Base-by-base conservation (phyloP, 2,113 vertebrate genomes). In the Corvus hawaiiensis region DNA sequence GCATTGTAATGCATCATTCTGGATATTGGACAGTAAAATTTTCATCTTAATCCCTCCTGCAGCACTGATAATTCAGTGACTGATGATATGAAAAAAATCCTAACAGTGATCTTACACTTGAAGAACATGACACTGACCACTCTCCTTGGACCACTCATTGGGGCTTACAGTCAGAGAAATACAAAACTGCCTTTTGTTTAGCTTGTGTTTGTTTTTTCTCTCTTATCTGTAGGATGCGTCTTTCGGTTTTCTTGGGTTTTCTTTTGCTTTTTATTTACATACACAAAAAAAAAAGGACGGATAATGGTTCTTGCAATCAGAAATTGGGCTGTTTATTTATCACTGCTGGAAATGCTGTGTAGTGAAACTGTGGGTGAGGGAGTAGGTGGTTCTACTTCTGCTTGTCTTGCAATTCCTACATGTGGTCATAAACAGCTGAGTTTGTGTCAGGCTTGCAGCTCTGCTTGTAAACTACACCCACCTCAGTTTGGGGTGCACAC, bases 381-480 rank as follows among this genome's bases (percentile, higher is more conserved):
- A 61, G 80, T 88, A 87, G 93, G 93, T 79, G 48, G 73, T 78
- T 92, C 83, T 84, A 13, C 83, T 95, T 90, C 79, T 94, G 79
- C 64, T 86, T 6, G 52, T 96, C 91, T 94, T 81, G 86, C 93
- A 92, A 8, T 83, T 96, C 80, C 84, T 92, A 75, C 79, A 82
- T 52, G 39, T 35, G 30, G 61, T 55, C 48, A 35, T 67, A 92
- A 95, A 89, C 86, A 95, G 86, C 73, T 95, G 94, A 80, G 48
- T 77, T 69, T 77, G 78, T 76, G 80, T 92, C 76, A 66, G 48
- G 19, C 61, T 86, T 71, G 55, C 28, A 75, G 16, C 69, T 78
- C 61, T 64, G 52, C 78, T 94, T 37, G 71, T 83, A 69, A 83
- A 59, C 67, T 68, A 75, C 73, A 48, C 64, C 55, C 61, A 78